Evolutionary conservation across 2,888 invertebrate genomes (phyloP).

Genomic region (Plusia festucae): DNA sequence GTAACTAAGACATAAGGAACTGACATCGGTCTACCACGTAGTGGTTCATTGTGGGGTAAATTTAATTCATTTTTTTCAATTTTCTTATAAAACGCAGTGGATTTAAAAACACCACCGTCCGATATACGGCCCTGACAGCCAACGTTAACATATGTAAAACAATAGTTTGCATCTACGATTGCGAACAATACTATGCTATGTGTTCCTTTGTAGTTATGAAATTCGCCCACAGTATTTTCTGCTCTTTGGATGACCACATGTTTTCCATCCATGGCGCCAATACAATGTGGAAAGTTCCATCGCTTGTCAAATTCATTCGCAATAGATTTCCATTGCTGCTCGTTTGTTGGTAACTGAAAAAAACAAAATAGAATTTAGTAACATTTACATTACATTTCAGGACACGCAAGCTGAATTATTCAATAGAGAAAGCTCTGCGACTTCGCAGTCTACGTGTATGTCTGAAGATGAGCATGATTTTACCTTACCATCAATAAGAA

Average conservation of each 20-base stretch:
- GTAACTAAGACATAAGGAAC: conserved; percentile 49
- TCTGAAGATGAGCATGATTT: conserved; percentile 14
- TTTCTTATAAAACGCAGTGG: too few species aligned
- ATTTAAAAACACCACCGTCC: conserved; percentile 46
- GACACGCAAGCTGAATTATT: not conserved
- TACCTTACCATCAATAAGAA: conserved; percentile 31
- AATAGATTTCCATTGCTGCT: conserved; percentile 26
- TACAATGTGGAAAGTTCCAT: conserved; percentile 33
- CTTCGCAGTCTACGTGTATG: too few species aligned
- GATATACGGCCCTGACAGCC: conserved; percentile 41
- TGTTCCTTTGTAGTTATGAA: conserved; percentile 25
- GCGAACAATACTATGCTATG: conserved; percentile 22
- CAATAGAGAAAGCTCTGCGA: too few species aligned
- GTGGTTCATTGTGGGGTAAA: conserved; percentile 24
- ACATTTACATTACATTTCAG: not conserved
- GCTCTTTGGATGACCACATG: conserved; percentile 31
- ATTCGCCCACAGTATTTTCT: conserved; percentile 19
- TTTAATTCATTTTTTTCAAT: too few species aligned
- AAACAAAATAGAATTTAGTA: not conserved
- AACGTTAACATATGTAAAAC: conserved; percentile 45
- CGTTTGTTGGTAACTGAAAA: conserved; percentile 23
- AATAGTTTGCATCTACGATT: conserved; percentile 40
- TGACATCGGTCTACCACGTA: not conserved
- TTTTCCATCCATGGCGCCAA: conserved; percentile 33
- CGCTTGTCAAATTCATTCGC: conserved; percentile 22